Evolutionary conservation across 1,140 invertebrate species (phyloP).

Genomic region (Semibalanus balanoides): DNA sequence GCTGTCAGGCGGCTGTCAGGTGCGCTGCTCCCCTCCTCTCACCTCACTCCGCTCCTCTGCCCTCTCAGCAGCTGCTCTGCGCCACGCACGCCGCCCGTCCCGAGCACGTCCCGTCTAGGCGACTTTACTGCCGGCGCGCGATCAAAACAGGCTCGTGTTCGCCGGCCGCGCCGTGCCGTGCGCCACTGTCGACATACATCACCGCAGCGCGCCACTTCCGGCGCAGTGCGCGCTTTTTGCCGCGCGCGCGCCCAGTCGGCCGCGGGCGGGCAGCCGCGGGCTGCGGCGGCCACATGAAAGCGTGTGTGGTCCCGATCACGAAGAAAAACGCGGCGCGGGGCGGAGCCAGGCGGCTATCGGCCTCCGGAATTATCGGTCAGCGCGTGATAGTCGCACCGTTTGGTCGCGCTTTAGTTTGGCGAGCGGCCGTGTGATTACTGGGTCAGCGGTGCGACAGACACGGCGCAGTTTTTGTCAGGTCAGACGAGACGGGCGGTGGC

Average conservation of each 20-base stretch:
- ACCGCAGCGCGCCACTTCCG: background rate
- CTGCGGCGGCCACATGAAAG: background rate
- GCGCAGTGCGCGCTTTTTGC: background rate
- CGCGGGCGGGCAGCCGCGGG: too few relatives aligned
- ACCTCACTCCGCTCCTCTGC: background rate
- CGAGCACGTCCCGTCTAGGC: background rate
- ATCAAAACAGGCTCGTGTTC: constrained; percentile 1
- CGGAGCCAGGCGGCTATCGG: background rate
- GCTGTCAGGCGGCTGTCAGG: background rate
- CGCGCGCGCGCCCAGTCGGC: too few relatives aligned
- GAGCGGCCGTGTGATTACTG: background rate
- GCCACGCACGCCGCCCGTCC: background rate
- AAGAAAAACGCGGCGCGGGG: background rate
- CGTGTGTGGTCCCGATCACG: background rate
- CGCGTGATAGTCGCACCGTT: background rate
- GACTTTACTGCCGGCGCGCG: background rate
- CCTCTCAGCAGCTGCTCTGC: background rate
- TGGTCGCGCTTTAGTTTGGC: background rate
- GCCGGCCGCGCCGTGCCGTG: too few relatives aligned
- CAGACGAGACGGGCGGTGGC: too few relatives aligned
- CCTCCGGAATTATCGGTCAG: background rate
- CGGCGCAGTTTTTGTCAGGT: background rate
- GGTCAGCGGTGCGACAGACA: background rate
- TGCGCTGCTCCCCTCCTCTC: background rate
- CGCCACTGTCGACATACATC: background rate